Base-by-base conservation (phyloP, 2,888 invertebrate species). In the Matsumyia berberina region DNA sequence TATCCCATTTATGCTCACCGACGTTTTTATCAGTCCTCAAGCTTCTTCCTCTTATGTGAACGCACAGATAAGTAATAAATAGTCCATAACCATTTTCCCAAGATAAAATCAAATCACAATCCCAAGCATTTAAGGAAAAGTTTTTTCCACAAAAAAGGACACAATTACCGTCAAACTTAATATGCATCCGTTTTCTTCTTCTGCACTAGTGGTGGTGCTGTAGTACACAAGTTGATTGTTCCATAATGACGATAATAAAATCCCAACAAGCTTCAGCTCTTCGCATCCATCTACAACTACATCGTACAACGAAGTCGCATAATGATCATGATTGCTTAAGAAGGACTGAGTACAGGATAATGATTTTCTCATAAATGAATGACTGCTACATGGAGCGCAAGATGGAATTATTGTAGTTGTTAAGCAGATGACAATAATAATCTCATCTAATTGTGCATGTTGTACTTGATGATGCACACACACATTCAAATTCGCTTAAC, bases 361-460 rank as follows among this genome's bases (percentile, higher is more conserved):
- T 83, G 78, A 83, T 83, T 83, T 83, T 78, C 78, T 78, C 73
- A 64, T 78, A 78, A 78, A 78, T 69, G 69, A 78, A 78, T 83
- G 73, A 83, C 78, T 78, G 19, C 39, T n/a, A 70, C 67, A 73
- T 24, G 60, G 64, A 76, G 66, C 24, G 44, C 58, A 79, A n/a
- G 74, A 80, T 79, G 66, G 60, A 74, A 79, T 80, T 79, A 76
- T 73, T 67, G 8, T 78, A 73, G 83, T 78, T 83, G 39, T 78
- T 83, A 80, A 85, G 69, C 79, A 79, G 74, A 85, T 80, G 74
- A 85, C 80, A 80, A 85, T 60, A 66, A 85, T 85, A 76, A 85
- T 80, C 79, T 85, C 80, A 85, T 85, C 79, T 85, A 85, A 85
- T 76, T 85, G 80, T 85, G 58, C 85, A 80, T 83, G 55, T 69